phyloP scores from a whole-genome alignment of 2,797 vertebrate genomes.

The Semaprochilodus insignis region DNA sequence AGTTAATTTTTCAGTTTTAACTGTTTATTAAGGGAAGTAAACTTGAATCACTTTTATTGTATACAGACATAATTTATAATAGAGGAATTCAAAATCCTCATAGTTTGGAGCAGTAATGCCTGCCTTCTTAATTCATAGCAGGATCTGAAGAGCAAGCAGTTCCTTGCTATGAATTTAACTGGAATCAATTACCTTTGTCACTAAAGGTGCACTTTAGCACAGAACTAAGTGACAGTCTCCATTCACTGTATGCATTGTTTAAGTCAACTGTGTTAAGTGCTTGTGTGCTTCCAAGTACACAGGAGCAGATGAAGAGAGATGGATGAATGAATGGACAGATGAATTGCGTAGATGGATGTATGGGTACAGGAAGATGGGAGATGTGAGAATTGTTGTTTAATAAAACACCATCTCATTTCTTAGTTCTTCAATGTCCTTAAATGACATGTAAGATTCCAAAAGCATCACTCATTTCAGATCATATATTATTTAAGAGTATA shows the following conservation, averaged over 20 bases:
- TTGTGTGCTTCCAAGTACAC: constrained; percentile 9
- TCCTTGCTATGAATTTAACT: background rate
- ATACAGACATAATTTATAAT: too few relatives aligned
- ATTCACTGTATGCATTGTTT: constrained; percentile 5
- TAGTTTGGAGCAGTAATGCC: too few relatives aligned
- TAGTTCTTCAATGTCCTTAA: background rate
- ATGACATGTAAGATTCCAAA: background rate
- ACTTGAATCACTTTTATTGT: too few relatives aligned
- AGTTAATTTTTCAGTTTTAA: too few relatives aligned
- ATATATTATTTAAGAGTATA: too few relatives aligned
- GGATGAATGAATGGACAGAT: constrained; percentile 52
- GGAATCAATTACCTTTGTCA: background rate
- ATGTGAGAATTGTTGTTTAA: background rate
- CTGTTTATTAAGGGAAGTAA: too few relatives aligned
- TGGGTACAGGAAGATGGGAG: background rate
- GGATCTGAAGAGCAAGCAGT: background rate
- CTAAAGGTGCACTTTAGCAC: background rate
- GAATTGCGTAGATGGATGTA: constrained; percentile 6
- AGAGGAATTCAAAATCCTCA: too few relatives aligned
- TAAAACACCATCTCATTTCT: background rate
- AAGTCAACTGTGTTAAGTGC: constrained; percentile 23
- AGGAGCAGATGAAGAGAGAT: constrained; percentile 36
- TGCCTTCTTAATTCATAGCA: background rate
- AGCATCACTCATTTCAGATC: too few relatives aligned
- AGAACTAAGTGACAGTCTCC: constrained; percentile 24